A percentile compares a stretch with the other conserved stretches of the same genome.
phyloP scores from a whole-genome alignment of 2,888 invertebrate species.

The Cataglyphis altisquamis region DNA sequence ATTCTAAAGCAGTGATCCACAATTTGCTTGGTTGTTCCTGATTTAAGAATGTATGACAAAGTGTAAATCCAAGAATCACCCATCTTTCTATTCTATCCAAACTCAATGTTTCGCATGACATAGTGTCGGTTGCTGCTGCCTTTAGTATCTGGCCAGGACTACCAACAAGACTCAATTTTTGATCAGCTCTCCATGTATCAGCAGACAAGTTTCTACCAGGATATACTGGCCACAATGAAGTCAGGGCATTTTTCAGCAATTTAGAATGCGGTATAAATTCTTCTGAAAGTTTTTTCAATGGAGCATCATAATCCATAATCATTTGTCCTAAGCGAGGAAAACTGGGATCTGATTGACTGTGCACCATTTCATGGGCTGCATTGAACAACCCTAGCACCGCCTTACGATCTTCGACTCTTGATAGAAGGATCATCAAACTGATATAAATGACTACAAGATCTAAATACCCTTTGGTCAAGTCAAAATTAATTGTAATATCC shows the following conservation, averaged over 20 bases:
- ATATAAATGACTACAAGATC: constrained; percentile 98
- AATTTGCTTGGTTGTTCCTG: constrained; percentile 93
- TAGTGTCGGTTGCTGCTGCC: constrained; percentile 97
- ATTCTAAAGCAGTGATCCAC: constrained; percentile 97
- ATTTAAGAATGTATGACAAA: constrained; percentile 96
- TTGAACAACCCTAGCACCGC: constrained; percentile 98
- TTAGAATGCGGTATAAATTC: constrained; percentile 98
- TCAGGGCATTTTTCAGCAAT: constrained; percentile 93
- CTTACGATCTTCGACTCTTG: constrained; percentile 98
- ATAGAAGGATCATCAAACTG: constrained; percentile 98
- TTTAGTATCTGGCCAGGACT: constrained; percentile 98
- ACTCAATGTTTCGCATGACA: constrained; percentile 99
- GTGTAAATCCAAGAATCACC: constrained; percentile 97
- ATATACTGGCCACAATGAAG: constrained; percentile 95
- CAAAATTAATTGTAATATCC: constrained; percentile 98
- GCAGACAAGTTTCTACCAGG: constrained; percentile 96
- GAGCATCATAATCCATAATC: constrained; percentile 99
- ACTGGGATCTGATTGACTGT: constrained; percentile 95
- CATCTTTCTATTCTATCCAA: constrained; percentile 98
- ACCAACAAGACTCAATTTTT: constrained; percentile 96
- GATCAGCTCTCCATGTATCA: constrained; percentile 97
- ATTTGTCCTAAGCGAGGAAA: constrained; percentile 98
- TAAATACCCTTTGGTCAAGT: constrained; percentile 97
- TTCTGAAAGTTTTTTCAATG: constrained; percentile 97
- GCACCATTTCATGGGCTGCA: constrained; percentile 98